A percentile compares a stretch with the other conserved stretches of the same genome.
phyloP scores from a whole-genome alignment of 2,888 invertebrate genomes.

The Hypolimnas misippus region DNA sequence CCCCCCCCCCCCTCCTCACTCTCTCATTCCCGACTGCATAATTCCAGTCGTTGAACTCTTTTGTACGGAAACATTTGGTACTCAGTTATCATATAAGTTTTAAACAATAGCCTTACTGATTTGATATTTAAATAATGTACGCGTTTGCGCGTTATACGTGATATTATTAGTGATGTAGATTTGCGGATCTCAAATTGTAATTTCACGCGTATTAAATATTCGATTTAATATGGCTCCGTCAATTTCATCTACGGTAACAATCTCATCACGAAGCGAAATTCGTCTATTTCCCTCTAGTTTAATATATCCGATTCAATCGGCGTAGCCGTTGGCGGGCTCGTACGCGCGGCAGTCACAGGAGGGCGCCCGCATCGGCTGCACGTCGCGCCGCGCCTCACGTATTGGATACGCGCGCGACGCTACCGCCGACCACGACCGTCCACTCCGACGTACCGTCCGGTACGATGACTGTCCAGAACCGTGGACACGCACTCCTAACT shows the following conservation, averaged over 20 bases:
- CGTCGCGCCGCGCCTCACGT: conserved; percentile 53
- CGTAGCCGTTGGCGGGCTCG: conserved; percentile 32
- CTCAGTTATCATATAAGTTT: conserved; percentile 3
- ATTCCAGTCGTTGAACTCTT: conserved; percentile 70
- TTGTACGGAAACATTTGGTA: conserved; percentile 50
- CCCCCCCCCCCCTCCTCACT: no score
- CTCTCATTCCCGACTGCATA: neutral
- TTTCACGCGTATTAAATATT: conserved; percentile 51
- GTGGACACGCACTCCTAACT: conserved; percentile 59
- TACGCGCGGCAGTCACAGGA: conserved; percentile 64
- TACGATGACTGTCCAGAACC: conserved; percentile 59
- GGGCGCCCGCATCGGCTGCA: conserved; percentile 68
- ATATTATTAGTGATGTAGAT: conserved; percentile 20
- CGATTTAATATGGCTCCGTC: conserved; percentile 46
- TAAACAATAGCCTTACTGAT: conserved; percentile 3
- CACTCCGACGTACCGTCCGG: conserved; percentile 44
- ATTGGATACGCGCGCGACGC: conserved; percentile 38
- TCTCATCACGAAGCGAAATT: conserved; percentile 49
- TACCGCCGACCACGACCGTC: conserved; percentile 47
- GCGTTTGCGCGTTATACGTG: conserved; percentile 22
- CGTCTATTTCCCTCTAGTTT: conserved; percentile 49
- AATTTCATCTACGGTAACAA: conserved; percentile 48
- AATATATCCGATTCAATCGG: conserved; percentile 42
- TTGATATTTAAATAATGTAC: conserved; percentile 6
- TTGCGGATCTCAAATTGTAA: conserved; percentile 42